Base-by-base conservation (phyloP, 2,888 invertebrate species). In the Xanthia icteritia region DNA sequence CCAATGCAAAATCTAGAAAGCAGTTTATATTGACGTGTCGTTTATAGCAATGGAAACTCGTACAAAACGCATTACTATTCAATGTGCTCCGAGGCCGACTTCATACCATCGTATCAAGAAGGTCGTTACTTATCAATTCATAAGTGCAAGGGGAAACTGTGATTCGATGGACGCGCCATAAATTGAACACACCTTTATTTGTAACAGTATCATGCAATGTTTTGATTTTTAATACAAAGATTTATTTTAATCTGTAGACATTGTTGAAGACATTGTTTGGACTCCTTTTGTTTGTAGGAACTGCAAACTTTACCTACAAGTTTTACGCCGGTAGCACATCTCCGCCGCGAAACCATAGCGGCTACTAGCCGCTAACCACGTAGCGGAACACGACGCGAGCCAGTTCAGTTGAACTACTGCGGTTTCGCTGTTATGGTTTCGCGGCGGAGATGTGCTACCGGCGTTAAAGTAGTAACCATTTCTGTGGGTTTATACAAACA, bases 31-130 rank as follows among this genome's bases (percentile, higher is more conserved):
- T 86, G 82, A 80, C 88, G 86, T 86, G 82, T 79, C 90, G 88
- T 86, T 68, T 70, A 79, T 65, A 68, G 77, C 83, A 91, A 89
- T 91, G 91, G 90, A 91, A 86, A 91, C 87, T 76, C 64, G 83
- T 89, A 76, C 74, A n/a, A 83, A 87, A 84, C 82, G 63, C 79
- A 91, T 93, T 92, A 89, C 85, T 92, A 94, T 94, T 91, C 93
- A 91, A 75, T 83, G 78, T 68, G 81, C 68, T 84, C 80, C 86
- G 89, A 92, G 92, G 91, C 82, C 90, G 88, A 82, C 89, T 86
- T 84, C 89, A 90, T 89, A 84, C 89, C 88, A 83, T 83, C 85
- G 85, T 84, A 89, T 85, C 84, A 84, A 90, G 91, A 92, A 94
- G 94, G 93, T 90, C 91, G 86, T 77, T 83, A 63, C 63, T 89